These are phyloP conservation scores for Tadarida brasiliensis DNA, from an alignment of 2,797 vertebrate genomes.

Conservation along the genomic window DNA sequence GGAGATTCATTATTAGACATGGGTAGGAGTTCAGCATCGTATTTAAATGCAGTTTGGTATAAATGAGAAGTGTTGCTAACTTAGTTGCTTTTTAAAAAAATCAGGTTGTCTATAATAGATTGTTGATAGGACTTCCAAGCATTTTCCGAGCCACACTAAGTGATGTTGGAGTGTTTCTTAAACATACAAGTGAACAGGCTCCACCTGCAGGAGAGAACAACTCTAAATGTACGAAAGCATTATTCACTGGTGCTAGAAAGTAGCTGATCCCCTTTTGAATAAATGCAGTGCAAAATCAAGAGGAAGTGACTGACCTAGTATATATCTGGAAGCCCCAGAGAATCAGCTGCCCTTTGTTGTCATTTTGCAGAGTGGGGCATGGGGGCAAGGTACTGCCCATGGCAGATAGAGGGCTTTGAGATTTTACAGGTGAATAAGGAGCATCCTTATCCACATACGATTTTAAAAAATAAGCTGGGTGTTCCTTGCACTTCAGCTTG, in stretches of 20 bases:
- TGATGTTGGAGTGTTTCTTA: background rate
- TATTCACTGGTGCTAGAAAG: background rate
- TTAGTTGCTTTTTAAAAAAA: background rate
- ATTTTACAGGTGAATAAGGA: background rate
- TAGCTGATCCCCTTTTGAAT: background rate
- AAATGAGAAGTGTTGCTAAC: background rate
- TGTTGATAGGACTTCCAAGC: background rate
- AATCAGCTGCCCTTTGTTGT: background rate
- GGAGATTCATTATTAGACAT: background rate
- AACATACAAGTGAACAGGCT: background rate
- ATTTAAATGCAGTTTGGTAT: background rate
- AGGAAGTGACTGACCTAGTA: background rate
- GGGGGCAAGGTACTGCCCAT: no score
- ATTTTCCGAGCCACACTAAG: background rate
- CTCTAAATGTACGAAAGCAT: background rate
- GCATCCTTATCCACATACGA: background rate
- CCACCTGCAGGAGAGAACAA: background rate
- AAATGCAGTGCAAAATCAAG: constrained; percentile 23
- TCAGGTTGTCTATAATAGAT: background rate
- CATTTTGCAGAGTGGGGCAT: background rate
- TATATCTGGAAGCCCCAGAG: background rate
- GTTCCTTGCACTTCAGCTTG: background rate
- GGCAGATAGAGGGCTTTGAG: background rate
- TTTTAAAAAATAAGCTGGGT: constrained; percentile 3
- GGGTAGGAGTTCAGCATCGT: background rate